Percentiles rank a stretch among this genome's conserved stretches.
Evolutionary conservation across 2,888 invertebrate species (phyloP).

Genomic region (Strigamia transsilvanica): DNA sequence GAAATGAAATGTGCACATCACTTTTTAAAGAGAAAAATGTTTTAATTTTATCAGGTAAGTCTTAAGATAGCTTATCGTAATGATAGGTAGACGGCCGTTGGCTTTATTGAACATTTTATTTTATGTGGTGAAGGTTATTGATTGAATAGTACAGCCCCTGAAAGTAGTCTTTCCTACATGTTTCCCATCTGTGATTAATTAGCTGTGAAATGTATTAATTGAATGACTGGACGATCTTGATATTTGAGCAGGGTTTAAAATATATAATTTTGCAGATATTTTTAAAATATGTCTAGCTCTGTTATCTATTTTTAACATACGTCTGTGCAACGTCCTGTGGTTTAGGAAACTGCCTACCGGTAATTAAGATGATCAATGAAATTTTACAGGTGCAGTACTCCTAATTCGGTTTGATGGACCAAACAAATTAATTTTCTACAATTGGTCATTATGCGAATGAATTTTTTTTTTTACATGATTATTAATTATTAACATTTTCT

Average conservation of each 20-base stretch:
- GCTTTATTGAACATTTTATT: constrained; percentile 26
- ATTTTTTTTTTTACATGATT: too few species aligned
- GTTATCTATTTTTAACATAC: not conserved
- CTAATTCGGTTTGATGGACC: not conserved
- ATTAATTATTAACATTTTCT: too few species aligned
- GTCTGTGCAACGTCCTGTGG: constrained; percentile 23
- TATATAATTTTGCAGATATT: not conserved
- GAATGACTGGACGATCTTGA: not conserved
- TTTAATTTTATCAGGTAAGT: not conserved
- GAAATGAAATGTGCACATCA: not conserved
- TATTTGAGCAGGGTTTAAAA: not conserved
- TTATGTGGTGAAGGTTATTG: constrained; percentile 21
- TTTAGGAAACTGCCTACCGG: not conserved
- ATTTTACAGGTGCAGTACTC: not conserved
- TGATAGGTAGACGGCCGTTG: not conserved
- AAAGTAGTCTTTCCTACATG: constrained; percentile 27
- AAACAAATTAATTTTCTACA: not conserved
- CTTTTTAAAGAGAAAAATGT: not conserved
- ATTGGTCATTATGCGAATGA: not conserved
- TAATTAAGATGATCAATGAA: constrained; percentile 18
- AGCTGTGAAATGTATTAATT: not conserved
- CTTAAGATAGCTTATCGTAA: not conserved
- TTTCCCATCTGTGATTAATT: constrained; percentile 12
- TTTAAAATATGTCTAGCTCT: constrained; percentile 7
- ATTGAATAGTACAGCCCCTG: constrained; percentile 13